phyloP scores from a whole-genome alignment of 2,888 invertebrate species.

The Sipunculus nudus region DNA sequence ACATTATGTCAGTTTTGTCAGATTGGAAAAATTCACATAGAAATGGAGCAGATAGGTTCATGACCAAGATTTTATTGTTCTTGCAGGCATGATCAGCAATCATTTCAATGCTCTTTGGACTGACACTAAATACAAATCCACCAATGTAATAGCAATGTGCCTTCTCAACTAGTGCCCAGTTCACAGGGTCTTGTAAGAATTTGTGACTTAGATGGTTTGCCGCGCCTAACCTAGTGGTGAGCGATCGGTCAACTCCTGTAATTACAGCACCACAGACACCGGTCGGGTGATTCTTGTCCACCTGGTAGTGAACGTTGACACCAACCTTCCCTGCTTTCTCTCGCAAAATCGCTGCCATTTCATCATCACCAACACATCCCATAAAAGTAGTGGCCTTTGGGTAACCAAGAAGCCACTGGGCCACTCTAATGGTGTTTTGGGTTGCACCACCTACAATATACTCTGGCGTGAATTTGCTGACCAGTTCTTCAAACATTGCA shows the following conservation, averaged over 20 bases:
- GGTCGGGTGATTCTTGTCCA: constrained; percentile 74
- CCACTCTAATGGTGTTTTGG: constrained; percentile 91
- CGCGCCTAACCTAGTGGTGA: constrained; percentile 96
- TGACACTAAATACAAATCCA: constrained; percentile 98
- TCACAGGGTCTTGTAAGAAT: constrained; percentile 76
- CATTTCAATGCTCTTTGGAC: constrained; percentile 83
- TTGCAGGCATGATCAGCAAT: constrained; percentile 81
- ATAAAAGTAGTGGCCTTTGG: constrained; percentile 86
- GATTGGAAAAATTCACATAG: constrained; percentile 86
- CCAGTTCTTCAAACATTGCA: constrained; percentile 71
- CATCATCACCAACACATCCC: constrained; percentile 93
- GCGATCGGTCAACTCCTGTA: constrained; percentile 81
- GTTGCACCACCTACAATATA: constrained; percentile 97
- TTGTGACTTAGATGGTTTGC: constrained; percentile 89
- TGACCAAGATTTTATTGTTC: constrained; percentile 79
- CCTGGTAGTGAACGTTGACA: constrained; percentile 80
- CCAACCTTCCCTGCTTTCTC: constrained; percentile 82
- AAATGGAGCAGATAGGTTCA: constrained; percentile 97
- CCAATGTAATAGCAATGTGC: constrained; percentile 88
- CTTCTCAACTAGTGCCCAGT: constrained; percentile 77
- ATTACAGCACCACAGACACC: constrained; percentile 97
- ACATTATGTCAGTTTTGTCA: constrained; percentile 81
- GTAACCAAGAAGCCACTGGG: constrained; percentile 88
- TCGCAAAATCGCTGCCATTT: constrained; percentile 83
- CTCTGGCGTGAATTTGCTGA: constrained; percentile 8